phyloP scores from a whole-genome alignment of 2,113 vertebrate genomes.

The Dipodomys ordii region DNA sequence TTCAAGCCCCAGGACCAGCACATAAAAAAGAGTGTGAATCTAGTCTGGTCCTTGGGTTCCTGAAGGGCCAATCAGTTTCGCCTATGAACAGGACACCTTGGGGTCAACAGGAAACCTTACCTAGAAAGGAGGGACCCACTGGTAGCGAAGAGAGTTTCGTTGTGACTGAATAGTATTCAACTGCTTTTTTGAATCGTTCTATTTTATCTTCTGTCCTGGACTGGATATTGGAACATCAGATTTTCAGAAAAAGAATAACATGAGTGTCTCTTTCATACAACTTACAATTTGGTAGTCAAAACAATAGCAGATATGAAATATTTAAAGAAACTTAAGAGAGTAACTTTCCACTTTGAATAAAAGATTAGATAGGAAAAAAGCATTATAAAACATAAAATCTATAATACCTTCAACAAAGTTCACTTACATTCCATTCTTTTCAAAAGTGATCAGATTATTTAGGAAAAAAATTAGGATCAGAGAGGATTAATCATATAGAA shows the following conservation, averaged over 20 bases:
- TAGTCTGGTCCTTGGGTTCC: not conserved
- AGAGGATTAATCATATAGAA: not conserved
- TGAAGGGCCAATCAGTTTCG: slow-evolving; percentile 32
- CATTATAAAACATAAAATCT: slow-evolving; percentile 38
- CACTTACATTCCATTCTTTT: slow-evolving; percentile 50
- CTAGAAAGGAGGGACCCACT: slow-evolving; percentile 91
- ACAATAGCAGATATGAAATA: slow-evolving; percentile 67
- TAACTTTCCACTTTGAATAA: slow-evolving; percentile 37
- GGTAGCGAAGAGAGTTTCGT: slow-evolving; percentile 91
- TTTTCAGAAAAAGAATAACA: slow-evolving; percentile 75
- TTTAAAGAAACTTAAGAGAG: slow-evolving; percentile 60
- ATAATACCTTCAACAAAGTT: not conserved
- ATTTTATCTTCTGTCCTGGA: slow-evolving; percentile 96
- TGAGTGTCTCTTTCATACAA: slow-evolving; percentile 55
- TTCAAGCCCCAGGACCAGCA: too few species aligned
- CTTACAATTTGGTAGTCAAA: slow-evolving; percentile 67
- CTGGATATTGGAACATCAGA: slow-evolving; percentile 83
- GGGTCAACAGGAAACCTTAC: slow-evolving; percentile 87
- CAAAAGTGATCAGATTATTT: slow-evolving; percentile 42
- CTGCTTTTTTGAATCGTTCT: slow-evolving; percentile 95
- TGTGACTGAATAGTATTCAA: slow-evolving; percentile 95
- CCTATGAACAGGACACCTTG: not conserved
- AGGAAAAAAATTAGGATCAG: slow-evolving; percentile 6
- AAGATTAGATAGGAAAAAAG: slow-evolving; percentile 51
- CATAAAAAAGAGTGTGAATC: not conserved